Conservation (phyloP, 2,888 invertebrate species). For the Lasius platythorax region DNA sequence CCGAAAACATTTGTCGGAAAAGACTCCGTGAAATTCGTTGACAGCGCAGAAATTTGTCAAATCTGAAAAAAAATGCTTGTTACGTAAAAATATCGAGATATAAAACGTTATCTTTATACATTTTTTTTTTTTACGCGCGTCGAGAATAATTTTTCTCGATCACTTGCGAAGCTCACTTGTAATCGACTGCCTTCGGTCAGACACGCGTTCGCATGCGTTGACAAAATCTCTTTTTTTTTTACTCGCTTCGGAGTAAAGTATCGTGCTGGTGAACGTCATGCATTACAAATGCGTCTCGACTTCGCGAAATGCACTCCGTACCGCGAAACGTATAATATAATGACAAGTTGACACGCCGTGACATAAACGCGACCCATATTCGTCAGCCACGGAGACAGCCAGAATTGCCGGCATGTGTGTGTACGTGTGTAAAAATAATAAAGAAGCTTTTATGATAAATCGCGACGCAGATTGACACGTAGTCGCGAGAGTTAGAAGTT, state of each 20-base stretch:
- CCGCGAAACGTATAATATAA: constrained; percentile 47
- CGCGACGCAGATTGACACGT: constrained; percentile 22
- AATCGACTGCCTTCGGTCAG: neutral
- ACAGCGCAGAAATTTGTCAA: neutral
- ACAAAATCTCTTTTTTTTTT: constrained; percentile 28
- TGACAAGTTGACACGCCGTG: constrained; percentile 48
- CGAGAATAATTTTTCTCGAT: neutral
- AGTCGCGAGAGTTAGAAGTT: constrained; percentile 14
- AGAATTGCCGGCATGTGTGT: neutral
- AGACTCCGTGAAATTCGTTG: constrained; percentile 29
- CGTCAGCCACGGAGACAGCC: constrained; percentile 26
- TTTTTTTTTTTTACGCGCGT: neutral
- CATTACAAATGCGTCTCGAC: constrained; percentile 42
- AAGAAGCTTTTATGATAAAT: constrained; percentile 46
- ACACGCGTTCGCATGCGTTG: neutral
- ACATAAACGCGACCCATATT: constrained; percentile 54
- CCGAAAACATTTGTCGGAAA: constrained; percentile 81
- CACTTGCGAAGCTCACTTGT: neutral
- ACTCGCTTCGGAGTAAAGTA: constrained; percentile 11
- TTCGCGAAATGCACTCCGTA: constrained; percentile 45
- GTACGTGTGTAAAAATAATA: constrained; percentile 29
- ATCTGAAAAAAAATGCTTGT: neutral
- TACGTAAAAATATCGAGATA: neutral
- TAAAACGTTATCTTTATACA: neutral
- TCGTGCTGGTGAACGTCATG: constrained; percentile 1